Percentiles rank a stretch among this genome's conserved stretches.
Conservation (phyloP, 2,797 vertebrate genomes). For the Chiloscyllium punctatum region DNA sequence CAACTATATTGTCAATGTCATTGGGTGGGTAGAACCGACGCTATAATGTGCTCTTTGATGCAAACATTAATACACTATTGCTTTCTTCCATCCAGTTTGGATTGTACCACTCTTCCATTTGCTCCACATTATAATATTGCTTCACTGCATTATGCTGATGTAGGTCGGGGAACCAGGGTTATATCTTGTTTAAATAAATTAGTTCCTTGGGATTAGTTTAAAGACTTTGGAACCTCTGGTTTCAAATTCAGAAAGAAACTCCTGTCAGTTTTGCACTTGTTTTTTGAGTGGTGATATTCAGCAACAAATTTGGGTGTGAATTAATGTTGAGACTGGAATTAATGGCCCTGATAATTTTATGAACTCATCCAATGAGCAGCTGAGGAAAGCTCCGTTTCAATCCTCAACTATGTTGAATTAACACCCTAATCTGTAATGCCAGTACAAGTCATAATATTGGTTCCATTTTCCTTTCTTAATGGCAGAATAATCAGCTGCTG, state of each 20-base stretch:
- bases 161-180: not conserved
- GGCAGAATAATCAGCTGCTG: not conserved
- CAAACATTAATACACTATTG: not conserved
- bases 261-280: not conserved
- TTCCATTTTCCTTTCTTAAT: not conserved
- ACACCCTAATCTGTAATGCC: not conserved
- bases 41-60: not conserved
- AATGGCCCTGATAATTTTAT: not conserved
- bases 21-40: not conserved
- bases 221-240: not conserved
- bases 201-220: not conserved
- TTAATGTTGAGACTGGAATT: not conserved
- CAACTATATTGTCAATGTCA: not conserved
- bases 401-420: not conserved
- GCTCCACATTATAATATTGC: not conserved
- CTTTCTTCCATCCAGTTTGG: not conserved
- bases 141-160: not conserved
- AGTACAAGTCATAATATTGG: not conserved
- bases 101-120: slow-evolving; percentile 8
- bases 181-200: not conserved
- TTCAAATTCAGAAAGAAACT: not conserved
- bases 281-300: not conserved
- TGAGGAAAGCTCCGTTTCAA: not conserved
- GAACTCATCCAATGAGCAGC: not conserved
- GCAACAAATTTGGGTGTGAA: not conserved